phyloP scores from a whole-genome alignment of 2,797 vertebrate genomes.

The Lutjanus argentimaculatus region DNA sequence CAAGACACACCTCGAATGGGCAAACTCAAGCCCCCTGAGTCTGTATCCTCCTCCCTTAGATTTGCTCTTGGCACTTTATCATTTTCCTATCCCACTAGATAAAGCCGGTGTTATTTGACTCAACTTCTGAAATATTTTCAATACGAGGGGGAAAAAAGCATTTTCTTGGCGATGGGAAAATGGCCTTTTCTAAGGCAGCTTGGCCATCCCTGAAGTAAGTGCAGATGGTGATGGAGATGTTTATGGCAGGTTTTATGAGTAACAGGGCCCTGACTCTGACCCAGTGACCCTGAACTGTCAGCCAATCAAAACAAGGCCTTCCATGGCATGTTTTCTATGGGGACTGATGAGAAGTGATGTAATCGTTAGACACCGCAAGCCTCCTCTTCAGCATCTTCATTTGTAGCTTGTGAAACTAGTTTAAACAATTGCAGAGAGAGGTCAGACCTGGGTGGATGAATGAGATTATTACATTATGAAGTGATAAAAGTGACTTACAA shows the following conservation, averaged over 20 bases:
- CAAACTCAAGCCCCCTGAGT: slow-evolving; percentile 71
- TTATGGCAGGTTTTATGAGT: slow-evolving; percentile 83
- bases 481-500: slow-evolving; percentile 84
- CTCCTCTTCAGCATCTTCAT: slow-evolving; percentile 65
- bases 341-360: slow-evolving; percentile 84
- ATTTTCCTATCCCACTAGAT: slow-evolving; percentile 80
- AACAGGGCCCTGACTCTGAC: slow-evolving; percentile 78
- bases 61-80: slow-evolving; percentile 77
- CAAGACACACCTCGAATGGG: slow-evolving; percentile 81
- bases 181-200: slow-evolving; percentile 52
- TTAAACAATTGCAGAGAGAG: slow-evolving; percentile 38
- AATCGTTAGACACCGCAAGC: slow-evolving; percentile 69
- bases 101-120: slow-evolving; percentile 77
- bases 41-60: slow-evolving; percentile 73
- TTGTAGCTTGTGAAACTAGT: slow-evolving; percentile 21
- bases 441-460: slow-evolving; percentile 6
- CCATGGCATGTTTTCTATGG: slow-evolving; percentile 77
- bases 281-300: slow-evolving; percentile 83
- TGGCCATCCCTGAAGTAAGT: slow-evolving; percentile 72
- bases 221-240: slow-evolving; percentile 81
- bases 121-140: slow-evolving; percentile 77
- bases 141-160: slow-evolving; percentile 40
- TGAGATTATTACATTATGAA: slow-evolving; percentile 28
- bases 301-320: slow-evolving; percentile 82
- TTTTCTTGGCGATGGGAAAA: slow-evolving; percentile 68